A percentile compares a stretch with the other conserved stretches of the same genome.
Evolutionary conservation across 2,797 vertebrate species (phyloP).

Genomic region (Scyliorhinus canicula): DNA sequence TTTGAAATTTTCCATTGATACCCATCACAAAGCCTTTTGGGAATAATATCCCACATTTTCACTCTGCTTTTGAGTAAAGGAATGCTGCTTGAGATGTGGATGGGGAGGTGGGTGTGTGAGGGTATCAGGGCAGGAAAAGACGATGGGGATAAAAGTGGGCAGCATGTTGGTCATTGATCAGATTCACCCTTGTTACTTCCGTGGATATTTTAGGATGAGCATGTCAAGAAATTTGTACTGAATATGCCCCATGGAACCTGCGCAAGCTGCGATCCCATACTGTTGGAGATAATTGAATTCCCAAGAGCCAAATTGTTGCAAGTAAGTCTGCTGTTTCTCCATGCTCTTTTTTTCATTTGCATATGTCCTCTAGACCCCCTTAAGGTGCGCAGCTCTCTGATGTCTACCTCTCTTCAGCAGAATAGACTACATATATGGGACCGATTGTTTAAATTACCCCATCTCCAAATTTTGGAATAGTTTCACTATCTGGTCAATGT

Average conservation of each 20-base stretch:
- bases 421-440: background rate
- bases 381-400: background rate
- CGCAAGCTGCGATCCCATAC: background rate
- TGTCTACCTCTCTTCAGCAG: background rate
- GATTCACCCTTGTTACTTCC: background rate
- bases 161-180: background rate
- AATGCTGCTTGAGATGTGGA: background rate
- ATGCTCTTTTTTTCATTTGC: background rate
- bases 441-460: background rate
- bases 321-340: background rate
- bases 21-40: background rate
- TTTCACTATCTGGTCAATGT: background rate
- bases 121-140: background rate
- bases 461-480: background rate
- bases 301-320: background rate
- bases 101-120: background rate
- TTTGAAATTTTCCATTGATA: too few relatives aligned
- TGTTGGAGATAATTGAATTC: background rate
- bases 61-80: background rate
- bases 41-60: background rate
- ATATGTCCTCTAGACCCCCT: background rate
- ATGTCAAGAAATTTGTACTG: background rate
- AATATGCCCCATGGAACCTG: background rate
- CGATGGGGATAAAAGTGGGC: background rate
- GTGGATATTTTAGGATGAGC: background rate